Conservation (phyloP, 2,113 vertebrate genomes). For the Crocuta crocuta region DNA sequence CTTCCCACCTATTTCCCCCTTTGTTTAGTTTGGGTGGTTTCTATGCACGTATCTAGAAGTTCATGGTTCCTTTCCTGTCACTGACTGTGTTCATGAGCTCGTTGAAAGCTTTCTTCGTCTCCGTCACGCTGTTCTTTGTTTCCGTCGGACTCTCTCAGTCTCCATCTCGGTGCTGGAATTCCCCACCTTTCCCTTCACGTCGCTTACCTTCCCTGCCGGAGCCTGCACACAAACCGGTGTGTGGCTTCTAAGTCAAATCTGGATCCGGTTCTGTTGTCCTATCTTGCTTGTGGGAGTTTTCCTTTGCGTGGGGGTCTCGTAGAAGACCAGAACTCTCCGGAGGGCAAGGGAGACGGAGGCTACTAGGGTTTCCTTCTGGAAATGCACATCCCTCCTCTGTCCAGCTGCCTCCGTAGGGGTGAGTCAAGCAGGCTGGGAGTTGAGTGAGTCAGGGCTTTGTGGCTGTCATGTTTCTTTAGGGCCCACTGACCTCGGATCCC, state of each 20-base stretch:
- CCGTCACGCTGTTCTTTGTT: background rate
- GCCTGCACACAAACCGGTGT: background rate
- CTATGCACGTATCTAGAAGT: background rate
- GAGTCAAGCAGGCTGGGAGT: background rate
- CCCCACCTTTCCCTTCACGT: background rate
- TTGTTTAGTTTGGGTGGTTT: background rate
- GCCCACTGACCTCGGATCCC: background rate
- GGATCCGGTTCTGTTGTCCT: background rate
- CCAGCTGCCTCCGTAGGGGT: background rate
- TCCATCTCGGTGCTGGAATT: background rate
- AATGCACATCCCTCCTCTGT: background rate
- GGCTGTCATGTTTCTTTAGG: background rate
- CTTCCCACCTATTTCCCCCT: background rate
- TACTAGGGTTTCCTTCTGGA: background rate
- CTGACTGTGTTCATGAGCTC: fast-evolving
- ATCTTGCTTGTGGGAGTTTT: background rate
- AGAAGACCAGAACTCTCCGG: background rate
- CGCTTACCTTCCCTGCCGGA: background rate
- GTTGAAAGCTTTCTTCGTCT: background rate
- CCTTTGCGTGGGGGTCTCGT: background rate
- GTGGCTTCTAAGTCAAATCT: background rate
- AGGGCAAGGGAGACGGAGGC: too few species aligned
- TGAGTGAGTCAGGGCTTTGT: background rate
- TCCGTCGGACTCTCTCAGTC: background rate
- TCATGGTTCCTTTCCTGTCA: background rate